phyloP scores from a whole-genome alignment of 2,113 vertebrate genomes.

The Anseranas semipalmata region DNA sequence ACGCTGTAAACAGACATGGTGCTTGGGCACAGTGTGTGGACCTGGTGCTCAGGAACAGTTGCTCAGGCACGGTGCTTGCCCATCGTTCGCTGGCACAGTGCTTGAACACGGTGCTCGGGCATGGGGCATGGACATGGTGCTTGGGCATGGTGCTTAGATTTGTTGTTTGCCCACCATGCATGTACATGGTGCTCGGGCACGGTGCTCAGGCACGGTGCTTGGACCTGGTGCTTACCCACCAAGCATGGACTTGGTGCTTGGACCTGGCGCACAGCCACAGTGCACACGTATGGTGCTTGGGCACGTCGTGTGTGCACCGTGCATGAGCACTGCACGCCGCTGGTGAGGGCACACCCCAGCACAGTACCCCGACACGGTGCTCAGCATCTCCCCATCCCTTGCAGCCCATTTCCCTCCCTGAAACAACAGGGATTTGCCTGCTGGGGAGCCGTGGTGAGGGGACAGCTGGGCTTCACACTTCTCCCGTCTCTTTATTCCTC shows the following conservation, averaged over 20 bases:
- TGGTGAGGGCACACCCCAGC: not conserved
- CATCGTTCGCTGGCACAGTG: fast-evolving
- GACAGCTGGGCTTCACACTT: not conserved
- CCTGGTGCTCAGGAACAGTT: not conserved
- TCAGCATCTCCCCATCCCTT: not conserved
- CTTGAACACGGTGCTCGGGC: fast-evolving
- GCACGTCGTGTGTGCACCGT: too few species aligned
- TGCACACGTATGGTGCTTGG: too few species aligned
- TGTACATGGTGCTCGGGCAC: not conserved
- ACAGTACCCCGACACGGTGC: not conserved
- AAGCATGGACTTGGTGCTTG: fast-evolving
- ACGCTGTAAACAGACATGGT: not conserved
- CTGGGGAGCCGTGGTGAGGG: not conserved
- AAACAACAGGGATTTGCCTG: not conserved
- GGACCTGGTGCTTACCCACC: not conserved
- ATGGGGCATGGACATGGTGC: not conserved
- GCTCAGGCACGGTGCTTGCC: not conserved
- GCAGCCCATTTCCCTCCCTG: not conserved
- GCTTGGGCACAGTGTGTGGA: too few species aligned
- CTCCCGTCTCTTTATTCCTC: not conserved
- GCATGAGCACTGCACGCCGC: not conserved
- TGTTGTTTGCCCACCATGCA: fast-evolving
- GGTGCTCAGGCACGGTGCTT: not conserved
- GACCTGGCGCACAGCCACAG: not conserved
- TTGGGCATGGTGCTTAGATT: not conserved